Evolutionary conservation across 2,888 invertebrate species (phyloP).

Genomic region (Anaspis maculata): DNA sequence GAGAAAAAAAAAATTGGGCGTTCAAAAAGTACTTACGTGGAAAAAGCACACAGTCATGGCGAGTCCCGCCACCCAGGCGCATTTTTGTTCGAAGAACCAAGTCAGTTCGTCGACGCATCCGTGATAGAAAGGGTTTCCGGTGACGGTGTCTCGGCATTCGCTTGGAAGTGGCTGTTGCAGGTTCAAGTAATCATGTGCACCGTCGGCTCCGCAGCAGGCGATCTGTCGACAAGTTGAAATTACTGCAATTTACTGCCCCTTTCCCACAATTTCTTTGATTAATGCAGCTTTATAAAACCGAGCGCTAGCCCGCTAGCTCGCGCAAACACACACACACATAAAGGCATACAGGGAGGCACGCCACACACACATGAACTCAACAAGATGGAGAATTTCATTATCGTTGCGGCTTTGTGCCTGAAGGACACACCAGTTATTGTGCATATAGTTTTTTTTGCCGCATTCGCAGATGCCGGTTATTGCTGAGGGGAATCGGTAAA

Average conservation of each 20-base stretch:
- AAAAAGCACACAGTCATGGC: conserved; percentile 69
- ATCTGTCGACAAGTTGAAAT: conserved; percentile 48
- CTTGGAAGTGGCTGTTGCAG: conserved; percentile 71
- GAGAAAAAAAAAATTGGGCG: conserved; percentile 1
- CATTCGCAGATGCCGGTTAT: no score
- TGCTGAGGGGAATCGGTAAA: no score
- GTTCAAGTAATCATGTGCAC: conserved; percentile 72
- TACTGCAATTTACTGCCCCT: conserved; percentile 12
- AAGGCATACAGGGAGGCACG: no score
- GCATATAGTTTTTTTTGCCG: no score
- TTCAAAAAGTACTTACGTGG: conserved; percentile 59
- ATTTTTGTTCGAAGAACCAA: conserved; percentile 79
- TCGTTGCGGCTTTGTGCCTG: no score
- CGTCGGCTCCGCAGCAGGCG: conserved; percentile 84
- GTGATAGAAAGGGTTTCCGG: conserved; percentile 80
- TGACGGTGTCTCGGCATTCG: conserved; percentile 79
- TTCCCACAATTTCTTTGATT: no score
- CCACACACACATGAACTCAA: no score
- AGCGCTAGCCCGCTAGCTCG: background rate
- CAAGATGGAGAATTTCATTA: no score
- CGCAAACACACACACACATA: no score
- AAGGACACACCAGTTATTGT: no score
- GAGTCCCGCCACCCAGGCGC: conserved; percentile 75
- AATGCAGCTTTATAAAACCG: background rate
- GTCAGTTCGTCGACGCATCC: conserved; percentile 83